These are phyloP conservation scores for Ectemnius cavifrons DNA, from an alignment of 2,888 invertebrate species.

Conservation along the genomic window DNA sequence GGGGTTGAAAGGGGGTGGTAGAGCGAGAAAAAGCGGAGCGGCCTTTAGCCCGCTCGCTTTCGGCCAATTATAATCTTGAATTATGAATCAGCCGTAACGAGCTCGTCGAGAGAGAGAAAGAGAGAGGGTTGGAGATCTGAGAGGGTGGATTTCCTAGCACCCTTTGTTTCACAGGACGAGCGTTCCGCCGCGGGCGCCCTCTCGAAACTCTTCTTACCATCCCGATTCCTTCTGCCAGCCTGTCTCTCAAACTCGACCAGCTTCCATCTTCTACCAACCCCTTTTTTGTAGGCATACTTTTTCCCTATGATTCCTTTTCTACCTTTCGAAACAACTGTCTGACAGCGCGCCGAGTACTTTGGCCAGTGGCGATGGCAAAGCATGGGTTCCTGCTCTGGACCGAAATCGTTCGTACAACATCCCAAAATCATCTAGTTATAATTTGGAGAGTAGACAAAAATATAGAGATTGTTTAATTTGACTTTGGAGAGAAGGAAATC, in stretches of 20 bases:
- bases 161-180: constrained; percentile 38
- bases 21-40: constrained; percentile 16
- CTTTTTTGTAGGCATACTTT: background rate
- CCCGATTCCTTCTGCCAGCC: constrained; percentile 13
- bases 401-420: no score
- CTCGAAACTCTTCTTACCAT: constrained; percentile 25
- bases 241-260: background rate
- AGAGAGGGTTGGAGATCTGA: constrained; percentile 3
- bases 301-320: background rate
- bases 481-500: no score
- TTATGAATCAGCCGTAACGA: constrained; percentile 64
- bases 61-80: constrained; percentile 67
- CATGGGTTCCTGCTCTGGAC: no score
- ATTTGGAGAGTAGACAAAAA: no score
- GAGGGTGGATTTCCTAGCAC: constrained; percentile 29
- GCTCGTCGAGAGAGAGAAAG: constrained; percentile 22
- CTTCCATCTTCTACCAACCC: constrained; percentile 4
- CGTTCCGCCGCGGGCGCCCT: constrained; percentile 32
- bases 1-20: background rate
- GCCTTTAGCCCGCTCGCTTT: constrained; percentile 49
- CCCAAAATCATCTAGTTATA: no score
- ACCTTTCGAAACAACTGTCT: no score
- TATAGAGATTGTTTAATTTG: no score
- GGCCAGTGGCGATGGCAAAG: no score
- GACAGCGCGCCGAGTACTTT: no score